Conservation (phyloP, 2,888 invertebrate species). For the Anaspis maculata region DNA sequence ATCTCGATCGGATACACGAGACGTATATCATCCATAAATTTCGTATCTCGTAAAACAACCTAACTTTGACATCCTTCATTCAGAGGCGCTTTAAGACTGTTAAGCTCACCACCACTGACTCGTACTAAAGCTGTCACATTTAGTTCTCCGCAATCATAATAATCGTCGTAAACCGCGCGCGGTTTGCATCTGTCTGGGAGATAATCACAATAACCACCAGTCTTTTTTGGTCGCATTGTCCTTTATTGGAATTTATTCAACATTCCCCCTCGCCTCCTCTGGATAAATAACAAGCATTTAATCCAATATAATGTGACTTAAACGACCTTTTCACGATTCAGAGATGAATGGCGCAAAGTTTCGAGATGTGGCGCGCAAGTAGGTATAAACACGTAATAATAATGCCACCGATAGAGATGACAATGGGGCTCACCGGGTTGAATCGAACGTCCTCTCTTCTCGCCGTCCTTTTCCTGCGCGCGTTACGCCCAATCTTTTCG, state of each 20-base stretch:
- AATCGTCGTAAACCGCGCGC: no score
- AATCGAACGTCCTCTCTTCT: conserved; percentile 9
- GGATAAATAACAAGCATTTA: conserved; percentile 14
- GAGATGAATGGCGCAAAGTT: conserved; percentile 11
- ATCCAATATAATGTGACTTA: conserved; percentile 14
- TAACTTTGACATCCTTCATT: no score
- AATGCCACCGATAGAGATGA: conserved; percentile 16
- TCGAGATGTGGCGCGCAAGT: conserved; percentile 13
- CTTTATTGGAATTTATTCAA: conserved; percentile 13
- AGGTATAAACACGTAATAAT: conserved; percentile 18
- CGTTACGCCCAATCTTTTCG: conserved; percentile 2
- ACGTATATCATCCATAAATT: no score
- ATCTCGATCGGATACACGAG: no score
- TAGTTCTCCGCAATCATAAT: no score
- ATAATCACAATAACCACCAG: no score
- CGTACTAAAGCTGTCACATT: no score
- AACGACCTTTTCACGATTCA: conserved; percentile 11
- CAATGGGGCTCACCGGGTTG: conserved; percentile 12
- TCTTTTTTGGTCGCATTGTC: no score
- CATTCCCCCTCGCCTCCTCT: conserved; percentile 6
- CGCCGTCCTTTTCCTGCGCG: conserved; percentile 7
- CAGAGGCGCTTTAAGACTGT: no score
- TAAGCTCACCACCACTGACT: no score
- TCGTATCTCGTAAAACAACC: no score
- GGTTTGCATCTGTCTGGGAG: no score